Evolutionary conservation across 2,797 vertebrate species (phyloP).

Genomic region (Spatula versicolor): DNA sequence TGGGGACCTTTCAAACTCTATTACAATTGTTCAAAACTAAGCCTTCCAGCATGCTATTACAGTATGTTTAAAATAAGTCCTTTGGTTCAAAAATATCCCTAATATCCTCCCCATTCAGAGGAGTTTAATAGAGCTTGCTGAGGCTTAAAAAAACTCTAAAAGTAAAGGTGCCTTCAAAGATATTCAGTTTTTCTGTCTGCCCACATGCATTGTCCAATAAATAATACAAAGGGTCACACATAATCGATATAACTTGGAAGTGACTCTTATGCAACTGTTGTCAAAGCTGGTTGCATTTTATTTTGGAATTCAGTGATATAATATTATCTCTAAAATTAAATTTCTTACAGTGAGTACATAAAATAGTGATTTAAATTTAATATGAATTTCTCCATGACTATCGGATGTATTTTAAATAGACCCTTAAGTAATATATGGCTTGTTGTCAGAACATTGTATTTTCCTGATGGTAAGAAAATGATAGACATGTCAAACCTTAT

Average conservation of each 20-base stretch:
- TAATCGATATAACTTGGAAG: not conserved
- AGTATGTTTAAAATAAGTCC: not conserved
- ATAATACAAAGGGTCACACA: not conserved
- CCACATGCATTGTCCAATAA: not conserved
- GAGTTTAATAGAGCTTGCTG: not conserved
- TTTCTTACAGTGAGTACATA: not conserved
- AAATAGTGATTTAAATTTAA: not conserved
- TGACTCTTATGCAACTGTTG: not conserved
- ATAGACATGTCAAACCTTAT: not conserved
- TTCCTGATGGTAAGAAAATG: not conserved
- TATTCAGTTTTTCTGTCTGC: not conserved
- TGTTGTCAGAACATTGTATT: not conserved
- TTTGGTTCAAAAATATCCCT: not conserved
- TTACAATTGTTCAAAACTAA: not conserved
- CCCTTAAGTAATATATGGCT: rapidly evolving
- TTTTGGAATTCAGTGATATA: not conserved
- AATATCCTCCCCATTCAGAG: not conserved
- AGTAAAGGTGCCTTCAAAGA: not conserved
- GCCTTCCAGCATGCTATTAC: not conserved
- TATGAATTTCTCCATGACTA: not conserved
- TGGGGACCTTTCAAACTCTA: not conserved
- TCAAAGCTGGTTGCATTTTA: not conserved
- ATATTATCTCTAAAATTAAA: not conserved
- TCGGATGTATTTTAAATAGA: not conserved
- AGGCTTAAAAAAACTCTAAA: not conserved